A percentile compares a stretch with the other conserved stretches of the same genome.
Conservation (phyloP, 2,888 invertebrate genomes). For the Thecophora atra region DNA sequence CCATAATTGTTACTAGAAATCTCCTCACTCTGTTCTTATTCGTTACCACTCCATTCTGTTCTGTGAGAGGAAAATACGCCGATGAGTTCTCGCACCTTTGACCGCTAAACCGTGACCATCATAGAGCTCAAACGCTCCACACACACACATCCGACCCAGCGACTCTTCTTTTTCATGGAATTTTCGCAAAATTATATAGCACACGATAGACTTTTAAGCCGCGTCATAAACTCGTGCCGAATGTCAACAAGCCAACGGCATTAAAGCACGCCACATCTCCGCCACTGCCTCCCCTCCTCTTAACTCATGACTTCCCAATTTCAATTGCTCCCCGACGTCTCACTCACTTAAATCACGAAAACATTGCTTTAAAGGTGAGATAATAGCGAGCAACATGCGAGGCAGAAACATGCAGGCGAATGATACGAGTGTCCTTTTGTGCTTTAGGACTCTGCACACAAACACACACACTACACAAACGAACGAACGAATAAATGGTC, state of each 20-base stretch:
- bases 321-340: not conserved
- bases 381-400: constrained; percentile 13
- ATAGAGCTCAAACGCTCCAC: not conserved
- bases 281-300: not conserved
- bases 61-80: too few relatives aligned
- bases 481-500: not conserved
- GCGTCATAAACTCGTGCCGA: constrained; percentile 17
- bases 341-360: constrained; percentile 24
- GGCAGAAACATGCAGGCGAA: not conserved
- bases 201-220: not conserved
- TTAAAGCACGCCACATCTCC: constrained; percentile 21
- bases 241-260: constrained; percentile 34
- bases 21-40: too few relatives aligned
- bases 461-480: not conserved
- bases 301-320: not conserved
- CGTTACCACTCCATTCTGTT: too few relatives aligned
- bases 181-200: not conserved
- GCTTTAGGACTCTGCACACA: not conserved
- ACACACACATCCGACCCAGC: not conserved
- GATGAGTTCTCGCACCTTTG: not conserved
- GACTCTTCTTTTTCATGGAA: not conserved
- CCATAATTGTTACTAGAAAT: too few relatives aligned
- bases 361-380: constrained; percentile 10
- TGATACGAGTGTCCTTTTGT: not conserved
- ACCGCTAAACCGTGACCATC: constrained; percentile 2